Base-by-base conservation (phyloP, 2,113 vertebrate species). In the Cygnus atratus region DNA sequence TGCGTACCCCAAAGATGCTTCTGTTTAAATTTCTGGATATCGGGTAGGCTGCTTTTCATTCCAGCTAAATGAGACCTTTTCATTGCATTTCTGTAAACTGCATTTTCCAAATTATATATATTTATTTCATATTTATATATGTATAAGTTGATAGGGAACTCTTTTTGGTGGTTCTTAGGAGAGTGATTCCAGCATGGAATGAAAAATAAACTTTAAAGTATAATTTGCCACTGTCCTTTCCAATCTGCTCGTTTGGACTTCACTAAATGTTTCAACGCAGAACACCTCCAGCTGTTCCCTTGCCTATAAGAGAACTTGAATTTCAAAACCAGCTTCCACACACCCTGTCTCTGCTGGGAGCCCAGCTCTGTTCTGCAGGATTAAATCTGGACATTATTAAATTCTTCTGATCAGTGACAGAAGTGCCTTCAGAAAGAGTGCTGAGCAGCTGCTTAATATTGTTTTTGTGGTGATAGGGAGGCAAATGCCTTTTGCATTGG, bases 391-490 rank as follows among this genome's bases (percentile, higher is more conserved):
- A 88, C 15, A 1, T 95, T 96, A 96, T 97, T 97, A 97, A 98
- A 97, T 96, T 97, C 88, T 95, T 89, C 94, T 95, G 96, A 96
- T 97, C 20, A 14, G 90, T 95, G 94, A 96, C 93, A 97, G 95
- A 97, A 97, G 84, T 87, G 91, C 79, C 94, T 96, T 97, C 96
- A 97, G 94, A 97, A 95, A 90, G 90, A 91, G 87, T 55, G 61
- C 80, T 90, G 87, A 97, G 93, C 93, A 97, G 96, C 94, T 97
- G 96, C 93, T 97, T 96, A 92, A 96, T 97, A 96, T 90, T 97
- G 92, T 35, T 75, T 96, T 96, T 66, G 17, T 84, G 94, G 71
- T 94, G 96, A 78, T 89, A 88, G 76, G 90, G 88, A 96, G 94
- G 93, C 67, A 97, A 92, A 97, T 96, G 92, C 90, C 83, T 96